phyloP scores from a whole-genome alignment of 2,113 vertebrate genomes.

The Thymallus thymallus region DNA sequence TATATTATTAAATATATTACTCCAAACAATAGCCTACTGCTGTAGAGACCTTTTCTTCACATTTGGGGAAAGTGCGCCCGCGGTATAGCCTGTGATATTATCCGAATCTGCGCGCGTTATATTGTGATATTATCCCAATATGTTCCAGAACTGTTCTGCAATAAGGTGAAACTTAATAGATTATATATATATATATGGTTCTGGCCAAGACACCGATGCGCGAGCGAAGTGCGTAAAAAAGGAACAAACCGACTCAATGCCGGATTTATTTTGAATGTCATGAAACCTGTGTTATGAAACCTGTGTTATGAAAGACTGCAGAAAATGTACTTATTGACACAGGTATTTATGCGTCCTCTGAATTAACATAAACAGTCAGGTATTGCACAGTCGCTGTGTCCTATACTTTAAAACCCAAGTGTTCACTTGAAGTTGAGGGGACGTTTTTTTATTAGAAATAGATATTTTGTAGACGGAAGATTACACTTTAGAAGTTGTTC shows the following conservation, averaged over 20 bases:
- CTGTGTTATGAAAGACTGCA: not conserved
- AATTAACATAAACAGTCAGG: not conserved
- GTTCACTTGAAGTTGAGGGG: not conserved
- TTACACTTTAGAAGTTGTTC: not conserved
- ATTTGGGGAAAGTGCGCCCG: not conserved
- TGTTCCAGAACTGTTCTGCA: not conserved
- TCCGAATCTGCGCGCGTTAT: not conserved
- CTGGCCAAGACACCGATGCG: not conserved
- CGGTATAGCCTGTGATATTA: not conserved
- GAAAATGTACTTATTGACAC: not conserved
- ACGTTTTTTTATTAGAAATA: not conserved
- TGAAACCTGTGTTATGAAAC: too few species aligned
- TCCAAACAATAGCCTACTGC: too few species aligned
- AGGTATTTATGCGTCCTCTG: not conserved
- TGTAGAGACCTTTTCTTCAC: not conserved
- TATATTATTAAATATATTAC: too few species aligned
- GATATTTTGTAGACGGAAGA: not conserved
- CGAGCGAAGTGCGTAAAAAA: not conserved
- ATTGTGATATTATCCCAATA: not conserved
- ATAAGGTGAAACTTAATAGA: too few species aligned
- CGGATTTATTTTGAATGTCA: not conserved
- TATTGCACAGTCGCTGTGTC: not conserved
- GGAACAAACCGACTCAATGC: not conserved
- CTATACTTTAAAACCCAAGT: not conserved
- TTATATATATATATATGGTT: not conserved